Percentiles rank a stretch among this genome's conserved stretches.
Conservation (phyloP, 2,113 vertebrate species). For the Thunnus maccoyii region DNA sequence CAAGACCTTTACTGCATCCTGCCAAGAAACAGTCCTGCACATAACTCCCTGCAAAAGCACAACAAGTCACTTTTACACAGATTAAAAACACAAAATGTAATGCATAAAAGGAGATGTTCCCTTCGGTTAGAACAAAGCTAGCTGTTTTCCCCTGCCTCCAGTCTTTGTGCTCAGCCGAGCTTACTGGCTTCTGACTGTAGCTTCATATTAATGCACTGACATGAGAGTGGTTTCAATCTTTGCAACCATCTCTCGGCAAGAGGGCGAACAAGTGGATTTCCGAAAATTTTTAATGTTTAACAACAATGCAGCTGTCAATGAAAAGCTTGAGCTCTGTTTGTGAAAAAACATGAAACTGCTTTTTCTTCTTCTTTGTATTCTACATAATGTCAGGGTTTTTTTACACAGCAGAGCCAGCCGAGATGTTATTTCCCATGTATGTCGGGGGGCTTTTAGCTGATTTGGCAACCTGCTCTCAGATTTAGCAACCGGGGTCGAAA, state of each 20-base stretch:
- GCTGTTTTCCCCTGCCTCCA: too few species aligned
- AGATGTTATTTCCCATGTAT: conserved; percentile 3
- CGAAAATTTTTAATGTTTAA: not conserved
- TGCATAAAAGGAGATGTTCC: too few species aligned
- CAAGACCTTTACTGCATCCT: too few species aligned
- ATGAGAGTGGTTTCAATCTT: too few species aligned
- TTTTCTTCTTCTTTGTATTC: not conserved
- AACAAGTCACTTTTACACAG: too few species aligned
- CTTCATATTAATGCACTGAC: too few species aligned
- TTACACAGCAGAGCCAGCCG: not conserved
- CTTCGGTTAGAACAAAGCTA: too few species aligned
- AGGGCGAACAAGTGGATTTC: not conserved
- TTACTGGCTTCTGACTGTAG: not conserved
- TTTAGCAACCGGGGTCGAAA: not conserved
- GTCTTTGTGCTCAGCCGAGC: not conserved
- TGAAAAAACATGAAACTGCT: not conserved
- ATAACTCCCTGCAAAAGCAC: too few species aligned
- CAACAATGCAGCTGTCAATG: not conserved
- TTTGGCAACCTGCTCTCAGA: conserved; percentile 21
- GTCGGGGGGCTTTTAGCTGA: conserved; percentile 12
- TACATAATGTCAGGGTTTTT: not conserved
- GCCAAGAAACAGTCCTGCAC: too few species aligned
- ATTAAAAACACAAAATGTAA: too few species aligned
- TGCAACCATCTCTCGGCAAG: too few species aligned
- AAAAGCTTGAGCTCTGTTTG: too few species aligned